phyloP scores from a whole-genome alignment of 2,888 invertebrate species.

The Heliconius cydno region DNA sequence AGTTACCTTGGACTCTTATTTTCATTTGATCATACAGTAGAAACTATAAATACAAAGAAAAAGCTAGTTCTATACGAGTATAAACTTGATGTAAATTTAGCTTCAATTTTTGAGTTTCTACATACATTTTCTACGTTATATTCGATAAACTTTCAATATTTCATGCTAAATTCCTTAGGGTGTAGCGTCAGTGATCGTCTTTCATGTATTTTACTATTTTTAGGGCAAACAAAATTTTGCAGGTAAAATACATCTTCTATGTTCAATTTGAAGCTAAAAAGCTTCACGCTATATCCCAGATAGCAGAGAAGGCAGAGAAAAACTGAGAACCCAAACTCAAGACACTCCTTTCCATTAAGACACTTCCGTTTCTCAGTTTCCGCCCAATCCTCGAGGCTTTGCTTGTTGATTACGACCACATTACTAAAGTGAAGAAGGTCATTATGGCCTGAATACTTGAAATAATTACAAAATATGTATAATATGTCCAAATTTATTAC shows the following conservation, averaged over 20 bases:
- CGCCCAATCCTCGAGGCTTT: too few relatives aligned
- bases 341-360: too few relatives aligned
- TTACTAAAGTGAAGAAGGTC: too few relatives aligned
- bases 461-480: too few relatives aligned
- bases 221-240: conserved; percentile 2
- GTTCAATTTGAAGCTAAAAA: background rate
- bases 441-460: too few relatives aligned
- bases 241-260: background rate
- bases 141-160: conserved; percentile 25
- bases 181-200: conserved; percentile 12
- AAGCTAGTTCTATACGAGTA: background rate
- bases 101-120: background rate
- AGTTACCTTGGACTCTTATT: too few relatives aligned
- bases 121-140: background rate
- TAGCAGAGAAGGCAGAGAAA: too few relatives aligned
- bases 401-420: too few relatives aligned
- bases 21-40: too few relatives aligned
- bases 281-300: too few relatives aligned
- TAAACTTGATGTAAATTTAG: background rate
- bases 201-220: conserved; percentile 3
- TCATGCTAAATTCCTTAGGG: conserved; percentile 6
- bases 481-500: background rate
- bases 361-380: too few relatives aligned
- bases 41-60: background rate
- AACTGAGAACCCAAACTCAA: too few relatives aligned